Evolutionary conservation across 1,140 invertebrate species (phyloP), one percentile per base, ranked within the genome.

Genomic region (Saccostrea glomerata): DNA sequence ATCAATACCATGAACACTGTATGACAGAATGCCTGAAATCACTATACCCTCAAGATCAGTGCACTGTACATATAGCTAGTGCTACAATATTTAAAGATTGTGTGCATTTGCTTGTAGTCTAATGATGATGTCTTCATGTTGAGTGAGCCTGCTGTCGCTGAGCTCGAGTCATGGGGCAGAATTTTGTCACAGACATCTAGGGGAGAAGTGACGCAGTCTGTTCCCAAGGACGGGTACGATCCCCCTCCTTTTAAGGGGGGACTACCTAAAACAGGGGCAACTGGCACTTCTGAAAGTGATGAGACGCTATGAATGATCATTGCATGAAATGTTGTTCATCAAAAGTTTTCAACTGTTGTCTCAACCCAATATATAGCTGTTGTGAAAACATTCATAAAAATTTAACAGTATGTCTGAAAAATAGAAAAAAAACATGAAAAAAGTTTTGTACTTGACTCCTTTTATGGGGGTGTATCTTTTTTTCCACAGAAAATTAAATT

Each of bases 181-280:
- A 36, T 77, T 82, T n/a, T 88, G 63, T 58, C 56, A 30, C 13
- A 4, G 47, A 55, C 83, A 55, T 84, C 56, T 23, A 77, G 30
- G 2, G 15, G 60, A 47, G n/a, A 56, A 63, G 90, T 89, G 88
- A 91, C 87, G 82, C 88, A 89, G 90, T 82, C 82, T 91, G 92
- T 70, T 84, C 85, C 92, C 92, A 87, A 93, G 90, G 92, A 93
- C 92, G 92, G 92, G 92, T 93, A 91, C 90, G 92, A 89, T 92
- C 90, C 89, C 36, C 88, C 92, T 40, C 91, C 0, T 0, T 90
- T 47, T 47, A 91, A 92, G 88, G 92, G 90, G 89, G 89, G 91
- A 91, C 92, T 88, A 90, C 92, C 91, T 92, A 92, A 91, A 88
- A 91, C 92, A 93, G 91, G 91, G 89, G 87, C 92, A 91, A 89